Conservation (phyloP, 2,888 invertebrate species). For the Meandrusa payeni region DNA sequence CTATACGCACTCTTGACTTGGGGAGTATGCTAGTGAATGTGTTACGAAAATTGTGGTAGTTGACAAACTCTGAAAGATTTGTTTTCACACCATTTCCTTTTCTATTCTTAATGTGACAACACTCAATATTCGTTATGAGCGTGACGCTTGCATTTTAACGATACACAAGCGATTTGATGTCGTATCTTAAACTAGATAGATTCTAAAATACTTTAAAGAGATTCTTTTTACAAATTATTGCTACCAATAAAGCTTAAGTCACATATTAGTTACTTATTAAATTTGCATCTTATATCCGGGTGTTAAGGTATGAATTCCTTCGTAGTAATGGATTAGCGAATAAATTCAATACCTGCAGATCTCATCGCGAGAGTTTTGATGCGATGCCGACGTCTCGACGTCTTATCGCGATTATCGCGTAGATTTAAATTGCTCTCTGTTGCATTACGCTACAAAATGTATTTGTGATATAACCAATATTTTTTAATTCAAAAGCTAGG, state of each 20-base stretch:
- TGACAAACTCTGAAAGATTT: conserved; percentile 54
- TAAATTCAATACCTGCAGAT: too few relatives aligned
- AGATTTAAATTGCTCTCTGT: too few relatives aligned
- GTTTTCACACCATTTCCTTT: conserved; percentile 65
- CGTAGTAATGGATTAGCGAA: conserved; percentile 10
- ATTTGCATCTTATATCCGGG: conserved; percentile 10
- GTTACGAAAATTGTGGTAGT: too few relatives aligned
- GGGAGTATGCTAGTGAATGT: too few relatives aligned
- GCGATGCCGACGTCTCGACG: too few relatives aligned
- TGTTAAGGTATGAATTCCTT: conserved; percentile 20
- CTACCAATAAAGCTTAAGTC: conserved; percentile 6
- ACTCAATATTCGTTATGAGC: conserved; percentile 58
- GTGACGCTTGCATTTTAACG: conserved; percentile 38
- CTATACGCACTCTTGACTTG: too few relatives aligned
- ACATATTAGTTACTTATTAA: conserved; percentile 6
- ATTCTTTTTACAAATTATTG: conserved; percentile 2
- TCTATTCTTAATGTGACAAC: conserved; percentile 68
- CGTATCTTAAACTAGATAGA: conserved; percentile 26
- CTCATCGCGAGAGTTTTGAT: too few relatives aligned
- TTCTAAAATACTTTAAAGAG: conserved; percentile 23
- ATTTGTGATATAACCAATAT: too few relatives aligned
- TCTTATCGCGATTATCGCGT: too few relatives aligned
- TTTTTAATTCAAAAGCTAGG: too few relatives aligned
- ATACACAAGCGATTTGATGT: conserved; percentile 23
- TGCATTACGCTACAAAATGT: too few relatives aligned